Conservation (phyloP, 2,113 vertebrate genomes). For the Ancistrus triradiatus region DNA sequence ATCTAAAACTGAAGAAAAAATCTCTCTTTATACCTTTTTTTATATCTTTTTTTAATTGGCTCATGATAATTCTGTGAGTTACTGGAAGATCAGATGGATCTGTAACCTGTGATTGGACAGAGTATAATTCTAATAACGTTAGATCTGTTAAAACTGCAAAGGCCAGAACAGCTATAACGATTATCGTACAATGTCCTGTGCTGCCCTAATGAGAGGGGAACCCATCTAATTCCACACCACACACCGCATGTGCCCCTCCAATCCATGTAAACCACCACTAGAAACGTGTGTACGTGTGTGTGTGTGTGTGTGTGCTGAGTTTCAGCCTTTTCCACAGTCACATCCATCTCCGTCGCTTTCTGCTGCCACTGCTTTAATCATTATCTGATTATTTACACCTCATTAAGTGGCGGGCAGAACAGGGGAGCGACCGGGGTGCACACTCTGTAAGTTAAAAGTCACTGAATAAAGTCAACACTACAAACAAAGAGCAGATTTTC, state of each 20-base stretch:
- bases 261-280: background rate
- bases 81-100: too few species aligned
- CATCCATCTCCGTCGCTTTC: constrained; percentile 14
- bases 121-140: too few species aligned
- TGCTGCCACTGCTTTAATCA: constrained; percentile 30
- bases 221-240: constrained; percentile 3
- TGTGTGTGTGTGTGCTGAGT: constrained; percentile 18
- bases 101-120: too few species aligned
- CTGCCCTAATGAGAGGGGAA: too few species aligned
- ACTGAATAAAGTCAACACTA: background rate
- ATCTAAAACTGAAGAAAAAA: too few species aligned
- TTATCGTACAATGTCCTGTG: too few species aligned
- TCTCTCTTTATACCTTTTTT: too few species aligned
- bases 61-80: too few species aligned
- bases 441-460: background rate
- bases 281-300: constrained; percentile 46
- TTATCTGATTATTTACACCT: constrained; percentile 40
- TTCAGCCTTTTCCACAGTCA: background rate
- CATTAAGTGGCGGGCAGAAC: constrained; percentile 12
- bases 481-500: background rate
- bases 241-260: too few species aligned
- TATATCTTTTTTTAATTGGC: too few species aligned
- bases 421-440: background rate
- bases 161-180: too few species aligned
- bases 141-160: too few species aligned